A percentile compares a stretch with the other conserved stretches of the same genome.
Evolutionary conservation across 2,888 invertebrate genomes (phyloP).

Genomic region (Drosophila picticornis): DNA sequence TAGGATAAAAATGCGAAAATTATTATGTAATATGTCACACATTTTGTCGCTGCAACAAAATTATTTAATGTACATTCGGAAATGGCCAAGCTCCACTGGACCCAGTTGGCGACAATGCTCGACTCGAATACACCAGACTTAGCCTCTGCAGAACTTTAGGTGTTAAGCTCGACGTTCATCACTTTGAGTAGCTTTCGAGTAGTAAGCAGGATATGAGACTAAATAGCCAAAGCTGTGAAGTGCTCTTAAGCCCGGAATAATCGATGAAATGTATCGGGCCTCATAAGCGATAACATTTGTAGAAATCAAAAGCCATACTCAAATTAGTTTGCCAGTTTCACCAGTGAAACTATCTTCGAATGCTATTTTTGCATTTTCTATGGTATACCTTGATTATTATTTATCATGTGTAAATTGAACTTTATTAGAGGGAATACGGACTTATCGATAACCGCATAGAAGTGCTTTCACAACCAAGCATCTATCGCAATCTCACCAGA

Average conservation of each 20-base stretch:
- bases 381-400: too few species aligned
- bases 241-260: not conserved
- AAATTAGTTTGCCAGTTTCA: not conserved
- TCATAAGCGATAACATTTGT: not conserved
- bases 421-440: not conserved
- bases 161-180: not conserved
- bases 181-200: too few species aligned
- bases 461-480: too few species aligned
- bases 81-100: conserved; percentile 6
- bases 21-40: conserved; percentile 69
- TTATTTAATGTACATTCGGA: conserved; percentile 49
- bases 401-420: not conserved
- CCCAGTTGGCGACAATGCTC: not conserved
- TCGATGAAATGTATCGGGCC: not conserved
- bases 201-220: not conserved
- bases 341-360: not conserved
- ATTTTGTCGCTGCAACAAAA: conserved; percentile 49
- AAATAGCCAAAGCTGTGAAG: not conserved
- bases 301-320: not conserved
- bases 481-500: not conserved
- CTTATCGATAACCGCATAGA: too few species aligned
- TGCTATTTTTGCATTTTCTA: not conserved
- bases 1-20: conserved; percentile 70
- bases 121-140: conserved; percentile 27
- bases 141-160: not conserved